These are phyloP conservation scores for Chloropsis cyanopogon DNA, from an alignment of 2,113 vertebrate genomes.

Conservation along the genomic window DNA sequence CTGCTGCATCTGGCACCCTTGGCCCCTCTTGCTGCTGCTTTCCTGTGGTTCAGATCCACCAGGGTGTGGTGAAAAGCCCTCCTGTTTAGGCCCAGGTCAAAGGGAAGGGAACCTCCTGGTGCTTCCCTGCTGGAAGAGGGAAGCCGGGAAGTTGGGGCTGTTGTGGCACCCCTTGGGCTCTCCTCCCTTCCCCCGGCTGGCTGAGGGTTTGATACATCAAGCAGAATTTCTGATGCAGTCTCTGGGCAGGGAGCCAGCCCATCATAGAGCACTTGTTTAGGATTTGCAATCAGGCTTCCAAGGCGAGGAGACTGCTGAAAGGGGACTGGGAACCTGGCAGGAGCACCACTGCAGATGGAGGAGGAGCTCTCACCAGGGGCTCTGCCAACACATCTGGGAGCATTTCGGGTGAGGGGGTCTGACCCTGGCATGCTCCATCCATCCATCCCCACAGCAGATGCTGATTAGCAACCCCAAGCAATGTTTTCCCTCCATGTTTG, in stretches of 20 bases:
- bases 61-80: not conserved
- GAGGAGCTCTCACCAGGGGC: not conserved
- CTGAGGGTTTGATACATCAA: not conserved
- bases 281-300: slow-evolving; percentile 27
- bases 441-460: slow-evolving; percentile 16
- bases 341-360: slow-evolving; percentile 24
- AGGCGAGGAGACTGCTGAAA: not conserved
- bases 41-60: not conserved
- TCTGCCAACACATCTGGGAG: not conserved
- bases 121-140: not conserved
- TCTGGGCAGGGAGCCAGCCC: slow-evolving; percentile 36
- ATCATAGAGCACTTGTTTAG: slow-evolving; percentile 2
- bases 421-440: not conserved
- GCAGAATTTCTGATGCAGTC: slow-evolving; percentile 44
- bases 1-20: not conserved
- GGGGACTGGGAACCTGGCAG: not conserved
- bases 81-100: not conserved
- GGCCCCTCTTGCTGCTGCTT: not conserved
- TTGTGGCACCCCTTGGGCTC: not conserved
- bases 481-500: not conserved
- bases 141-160: not conserved
- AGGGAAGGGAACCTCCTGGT: not conserved
- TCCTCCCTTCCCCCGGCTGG: not conserved
- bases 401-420: slow-evolving; percentile 28
- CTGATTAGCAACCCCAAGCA: slow-evolving; percentile 44